These are phyloP conservation scores for Drosophila repletoides DNA, from an alignment of 1,140 invertebrate species.

Conservation along the genomic window DNA sequence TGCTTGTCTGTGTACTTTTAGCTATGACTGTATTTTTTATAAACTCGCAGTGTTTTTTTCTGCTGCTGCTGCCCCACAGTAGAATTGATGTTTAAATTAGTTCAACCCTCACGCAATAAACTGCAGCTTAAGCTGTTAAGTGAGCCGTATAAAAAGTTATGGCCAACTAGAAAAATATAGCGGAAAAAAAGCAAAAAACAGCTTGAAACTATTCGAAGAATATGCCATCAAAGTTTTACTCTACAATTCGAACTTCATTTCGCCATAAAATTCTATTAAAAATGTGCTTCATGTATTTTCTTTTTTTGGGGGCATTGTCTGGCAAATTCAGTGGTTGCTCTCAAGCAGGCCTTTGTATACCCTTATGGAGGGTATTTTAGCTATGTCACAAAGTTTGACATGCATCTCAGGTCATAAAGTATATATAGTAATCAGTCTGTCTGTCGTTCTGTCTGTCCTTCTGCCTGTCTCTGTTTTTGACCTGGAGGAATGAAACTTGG, in stretches of 20 bases:
- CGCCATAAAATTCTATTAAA: slow-evolving; percentile 19
- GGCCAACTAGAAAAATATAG: slow-evolving; percentile 1
- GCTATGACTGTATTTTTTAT: slow-evolving; percentile 68
- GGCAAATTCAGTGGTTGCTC: too few species aligned
- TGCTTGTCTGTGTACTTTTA: slow-evolving; percentile 28
- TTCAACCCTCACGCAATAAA: slow-evolving; percentile 27
- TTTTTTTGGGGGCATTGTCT: too few species aligned
- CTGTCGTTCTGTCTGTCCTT: too few species aligned
- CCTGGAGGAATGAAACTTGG: too few species aligned
- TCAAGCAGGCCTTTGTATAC: too few species aligned
- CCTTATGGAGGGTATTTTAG: too few species aligned
- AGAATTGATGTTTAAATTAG: slow-evolving; percentile 42
- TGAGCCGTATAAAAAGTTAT: slow-evolving; percentile 45
- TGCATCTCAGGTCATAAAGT: too few species aligned
- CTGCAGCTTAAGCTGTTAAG: slow-evolving; percentile 49
- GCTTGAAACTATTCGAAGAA: slow-evolving; percentile 13
- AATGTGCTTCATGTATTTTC: slow-evolving; percentile 20
- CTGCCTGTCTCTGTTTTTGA: too few species aligned
- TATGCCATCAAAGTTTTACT: slow-evolving; percentile 8
- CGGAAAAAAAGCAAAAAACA: background rate
- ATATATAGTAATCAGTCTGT: too few species aligned
- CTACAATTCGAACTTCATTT: slow-evolving; percentile 6
- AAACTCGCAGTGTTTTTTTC: slow-evolving; percentile 32
- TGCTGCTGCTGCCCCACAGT: background rate
- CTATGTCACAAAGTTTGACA: too few species aligned